Conservation (phyloP, 2,113 vertebrate genomes). For the Edolisoma coerulescens region DNA sequence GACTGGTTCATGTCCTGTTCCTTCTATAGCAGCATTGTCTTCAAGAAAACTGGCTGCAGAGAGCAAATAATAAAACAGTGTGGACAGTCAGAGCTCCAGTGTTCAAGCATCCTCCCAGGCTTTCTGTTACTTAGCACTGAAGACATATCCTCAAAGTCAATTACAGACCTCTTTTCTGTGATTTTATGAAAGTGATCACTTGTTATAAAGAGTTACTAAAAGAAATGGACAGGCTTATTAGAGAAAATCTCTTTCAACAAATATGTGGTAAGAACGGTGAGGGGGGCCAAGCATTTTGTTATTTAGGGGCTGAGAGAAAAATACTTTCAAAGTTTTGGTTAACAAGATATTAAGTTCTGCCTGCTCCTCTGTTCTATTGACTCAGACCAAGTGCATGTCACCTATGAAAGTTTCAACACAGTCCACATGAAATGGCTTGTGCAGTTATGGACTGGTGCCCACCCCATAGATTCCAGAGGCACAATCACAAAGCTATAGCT, state of each 20-base stretch:
- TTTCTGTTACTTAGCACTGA: not conserved
- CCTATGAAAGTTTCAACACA: not conserved
- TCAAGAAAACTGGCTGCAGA: not conserved
- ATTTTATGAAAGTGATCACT: not conserved
- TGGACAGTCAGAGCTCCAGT: constrained; percentile 1
- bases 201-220: not conserved
- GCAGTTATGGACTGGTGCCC: not conserved
- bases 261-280: not conserved
- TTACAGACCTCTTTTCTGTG: not conserved
- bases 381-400: not conserved
- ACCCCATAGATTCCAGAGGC: not conserved
- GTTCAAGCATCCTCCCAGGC: not conserved
- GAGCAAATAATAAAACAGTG: not conserved
- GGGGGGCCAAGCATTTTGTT: not conserved
- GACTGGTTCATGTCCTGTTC: not conserved
- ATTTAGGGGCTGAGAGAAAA: not conserved
- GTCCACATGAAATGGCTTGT: not conserved
- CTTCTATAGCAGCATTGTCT: constrained; percentile 37
- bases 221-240: not conserved
- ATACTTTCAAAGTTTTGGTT: not conserved
- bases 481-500: not conserved
- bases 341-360: not conserved
- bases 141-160: not conserved
- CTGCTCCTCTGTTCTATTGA: not conserved
- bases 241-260: not conserved